Evolutionary conservation across 2,888 invertebrate species (phyloP).

Genomic region (Dryobotodes eremita): DNA sequence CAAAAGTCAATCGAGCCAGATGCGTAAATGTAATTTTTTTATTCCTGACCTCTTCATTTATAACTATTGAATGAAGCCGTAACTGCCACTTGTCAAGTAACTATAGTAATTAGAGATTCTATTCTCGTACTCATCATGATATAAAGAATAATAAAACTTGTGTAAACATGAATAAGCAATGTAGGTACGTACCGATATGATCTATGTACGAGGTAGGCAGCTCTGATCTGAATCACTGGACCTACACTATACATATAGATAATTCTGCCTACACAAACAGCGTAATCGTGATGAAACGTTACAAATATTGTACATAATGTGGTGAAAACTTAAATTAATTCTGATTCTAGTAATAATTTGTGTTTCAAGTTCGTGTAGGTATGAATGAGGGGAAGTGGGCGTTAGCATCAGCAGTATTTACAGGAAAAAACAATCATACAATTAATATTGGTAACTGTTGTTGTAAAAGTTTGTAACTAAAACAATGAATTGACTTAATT

Average conservation of each 20-base stretch:
- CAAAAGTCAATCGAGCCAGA: too few relatives aligned
- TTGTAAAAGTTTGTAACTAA: not conserved
- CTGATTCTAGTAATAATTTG: not conserved
- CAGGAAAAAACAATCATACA: constrained; percentile 8
- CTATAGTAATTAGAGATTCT: constrained; percentile 61
- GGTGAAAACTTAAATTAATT: constrained; percentile 27
- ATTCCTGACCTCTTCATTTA: too few relatives aligned
- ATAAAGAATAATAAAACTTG: constrained; percentile 61
- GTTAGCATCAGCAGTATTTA: not conserved
- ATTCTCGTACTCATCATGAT: constrained; percentile 54
- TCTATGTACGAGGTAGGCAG: constrained; percentile 50
- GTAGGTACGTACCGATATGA: constrained; percentile 53
- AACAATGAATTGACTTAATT: not conserved
- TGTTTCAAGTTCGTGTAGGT: not conserved
- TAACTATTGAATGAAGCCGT: constrained; percentile 47
- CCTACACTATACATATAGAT: constrained; percentile 16
- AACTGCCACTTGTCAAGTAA: constrained; percentile 37
- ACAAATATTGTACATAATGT: constrained; percentile 36
- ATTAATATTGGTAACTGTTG: constrained; percentile 11
- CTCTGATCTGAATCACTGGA: constrained; percentile 58
- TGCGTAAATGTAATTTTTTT: too few relatives aligned
- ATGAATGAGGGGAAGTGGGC: not conserved
- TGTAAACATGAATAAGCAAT: constrained; percentile 63
- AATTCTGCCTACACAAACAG: constrained; percentile 27
- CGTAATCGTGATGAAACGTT: constrained; percentile 53